These are phyloP conservation scores for Myripristis jacobus DNA, from an alignment of 2,797 vertebrate genomes.

Conservation along the genomic window DNA sequence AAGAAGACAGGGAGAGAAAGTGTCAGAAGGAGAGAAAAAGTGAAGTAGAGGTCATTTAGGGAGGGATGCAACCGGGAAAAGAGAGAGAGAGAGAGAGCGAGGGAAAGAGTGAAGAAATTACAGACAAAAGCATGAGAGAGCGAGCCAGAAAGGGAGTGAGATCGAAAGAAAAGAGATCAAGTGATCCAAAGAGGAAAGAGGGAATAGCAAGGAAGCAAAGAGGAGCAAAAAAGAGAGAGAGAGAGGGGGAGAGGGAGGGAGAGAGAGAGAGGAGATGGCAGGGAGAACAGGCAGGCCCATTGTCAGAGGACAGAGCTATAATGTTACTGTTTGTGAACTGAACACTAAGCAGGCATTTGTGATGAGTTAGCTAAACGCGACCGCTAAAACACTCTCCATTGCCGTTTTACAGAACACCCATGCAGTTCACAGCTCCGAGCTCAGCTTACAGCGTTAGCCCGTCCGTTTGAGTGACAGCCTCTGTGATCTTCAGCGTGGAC, in stretches of 20 bases:
- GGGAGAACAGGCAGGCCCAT: slow-evolving; percentile 42
- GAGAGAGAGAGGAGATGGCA: neutral
- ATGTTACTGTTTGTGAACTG: slow-evolving; percentile 50
- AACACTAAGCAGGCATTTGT: slow-evolving; percentile 46
- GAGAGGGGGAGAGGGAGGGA: neutral
- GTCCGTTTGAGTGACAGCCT: slow-evolving; percentile 46
- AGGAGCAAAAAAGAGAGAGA: neutral
- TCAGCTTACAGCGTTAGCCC: slow-evolving; percentile 43
- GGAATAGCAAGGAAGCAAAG: neutral
- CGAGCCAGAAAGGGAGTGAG: neutral
- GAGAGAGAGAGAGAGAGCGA: neutral
- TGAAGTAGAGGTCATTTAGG: too few relatives aligned
- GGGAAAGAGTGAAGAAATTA: neutral
- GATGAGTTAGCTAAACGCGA: slow-evolving; percentile 51
- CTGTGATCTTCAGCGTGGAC: slow-evolving; percentile 16
- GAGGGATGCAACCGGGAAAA: too few relatives aligned
- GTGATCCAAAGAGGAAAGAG: neutral
- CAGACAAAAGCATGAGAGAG: neutral
- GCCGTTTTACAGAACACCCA: slow-evolving; percentile 27
- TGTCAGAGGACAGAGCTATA: slow-evolving; percentile 53
- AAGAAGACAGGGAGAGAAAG: neutral
- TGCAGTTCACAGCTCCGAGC: slow-evolving; percentile 30
- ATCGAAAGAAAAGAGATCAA: neutral
- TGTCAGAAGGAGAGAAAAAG: slow-evolving; percentile 4
- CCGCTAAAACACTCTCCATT: slow-evolving; percentile 31